Conservation (phyloP, 2,113 vertebrate species). For the Anguilla rostrata region DNA sequence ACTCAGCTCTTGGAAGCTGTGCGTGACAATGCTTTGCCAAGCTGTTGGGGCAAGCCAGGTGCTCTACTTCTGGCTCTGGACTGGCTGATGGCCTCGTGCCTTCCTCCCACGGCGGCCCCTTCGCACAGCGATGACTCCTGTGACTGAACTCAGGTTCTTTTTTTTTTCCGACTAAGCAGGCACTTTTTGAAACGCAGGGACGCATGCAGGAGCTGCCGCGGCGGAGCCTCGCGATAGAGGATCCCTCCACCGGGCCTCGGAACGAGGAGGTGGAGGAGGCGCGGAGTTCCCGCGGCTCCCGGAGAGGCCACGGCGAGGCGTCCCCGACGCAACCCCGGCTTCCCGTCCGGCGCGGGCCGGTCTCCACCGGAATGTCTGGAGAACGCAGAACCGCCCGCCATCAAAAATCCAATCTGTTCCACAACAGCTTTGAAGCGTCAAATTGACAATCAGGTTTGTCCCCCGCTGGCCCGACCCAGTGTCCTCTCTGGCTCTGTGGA, state of each 20-base stretch:
- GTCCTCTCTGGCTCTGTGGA: not conserved
- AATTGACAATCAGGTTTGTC: not conserved
- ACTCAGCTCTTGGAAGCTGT: not conserved
- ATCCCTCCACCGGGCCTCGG: too few species aligned
- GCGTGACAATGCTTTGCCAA: not conserved
- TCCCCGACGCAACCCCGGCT: not conserved
- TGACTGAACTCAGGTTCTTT: not conserved
- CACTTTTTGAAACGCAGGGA: not conserved
- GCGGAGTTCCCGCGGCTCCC: not conserved
- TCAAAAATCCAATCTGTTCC: not conserved
- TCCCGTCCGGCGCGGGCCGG: not conserved
- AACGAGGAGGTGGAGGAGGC: not conserved
- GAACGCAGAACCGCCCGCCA: not conserved
- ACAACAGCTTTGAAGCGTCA: not conserved
- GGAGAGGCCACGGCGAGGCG: not conserved
- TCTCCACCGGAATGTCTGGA: not conserved
- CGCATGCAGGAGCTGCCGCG: too few species aligned
- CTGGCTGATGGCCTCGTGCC: not conserved
- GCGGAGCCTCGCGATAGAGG: too few species aligned
- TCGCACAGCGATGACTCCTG: not conserved
- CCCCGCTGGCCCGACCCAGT: not conserved
- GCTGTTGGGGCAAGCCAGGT: not conserved
- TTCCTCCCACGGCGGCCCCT: not conserved
- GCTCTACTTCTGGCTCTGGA: not conserved
- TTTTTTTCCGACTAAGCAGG: not conserved